phyloP scores from a whole-genome alignment of 2,797 vertebrate genomes.

The Mormyrus hasselquistii region DNA sequence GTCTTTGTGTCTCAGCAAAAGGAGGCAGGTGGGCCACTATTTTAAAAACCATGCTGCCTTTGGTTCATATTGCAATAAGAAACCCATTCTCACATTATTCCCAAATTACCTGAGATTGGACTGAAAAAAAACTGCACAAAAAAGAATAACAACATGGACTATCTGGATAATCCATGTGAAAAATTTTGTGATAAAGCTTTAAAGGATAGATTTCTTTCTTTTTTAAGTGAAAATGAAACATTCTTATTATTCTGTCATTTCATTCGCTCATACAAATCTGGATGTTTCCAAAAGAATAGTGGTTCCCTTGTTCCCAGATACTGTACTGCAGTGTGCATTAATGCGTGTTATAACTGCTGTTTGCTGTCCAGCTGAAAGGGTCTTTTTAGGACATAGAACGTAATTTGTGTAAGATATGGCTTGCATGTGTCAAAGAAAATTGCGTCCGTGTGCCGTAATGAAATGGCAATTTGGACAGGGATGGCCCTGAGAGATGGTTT shows the following conservation, averaged over 20 bases:
- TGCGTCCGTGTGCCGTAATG: conserved; percentile 55
- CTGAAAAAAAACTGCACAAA: background rate
- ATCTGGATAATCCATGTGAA: background rate
- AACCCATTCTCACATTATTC: background rate
- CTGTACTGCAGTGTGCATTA: background rate
- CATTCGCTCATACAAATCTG: background rate
- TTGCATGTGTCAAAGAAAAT: conserved; percentile 37
- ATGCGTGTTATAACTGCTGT: background rate
- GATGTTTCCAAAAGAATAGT: background rate
- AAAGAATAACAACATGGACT: background rate
- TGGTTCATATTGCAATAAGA: background rate
- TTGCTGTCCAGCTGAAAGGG: conserved; percentile 31
- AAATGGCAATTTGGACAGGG: conserved; percentile 48
- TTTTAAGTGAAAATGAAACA: background rate
- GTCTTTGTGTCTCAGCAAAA: background rate
- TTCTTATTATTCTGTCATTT: background rate
- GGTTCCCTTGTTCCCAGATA: background rate
- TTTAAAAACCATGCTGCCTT: background rate
- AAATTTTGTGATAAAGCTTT: background rate
- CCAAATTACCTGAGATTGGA: background rate
- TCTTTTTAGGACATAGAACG: conserved; percentile 30
- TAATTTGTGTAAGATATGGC: conserved; percentile 32
- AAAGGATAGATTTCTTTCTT: background rate
- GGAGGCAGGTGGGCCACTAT: background rate
- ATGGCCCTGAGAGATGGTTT: conserved; percentile 40